Evolutionary conservation across 2,113 vertebrate species (phyloP).

Genomic region (Hyla sarda): DNA sequence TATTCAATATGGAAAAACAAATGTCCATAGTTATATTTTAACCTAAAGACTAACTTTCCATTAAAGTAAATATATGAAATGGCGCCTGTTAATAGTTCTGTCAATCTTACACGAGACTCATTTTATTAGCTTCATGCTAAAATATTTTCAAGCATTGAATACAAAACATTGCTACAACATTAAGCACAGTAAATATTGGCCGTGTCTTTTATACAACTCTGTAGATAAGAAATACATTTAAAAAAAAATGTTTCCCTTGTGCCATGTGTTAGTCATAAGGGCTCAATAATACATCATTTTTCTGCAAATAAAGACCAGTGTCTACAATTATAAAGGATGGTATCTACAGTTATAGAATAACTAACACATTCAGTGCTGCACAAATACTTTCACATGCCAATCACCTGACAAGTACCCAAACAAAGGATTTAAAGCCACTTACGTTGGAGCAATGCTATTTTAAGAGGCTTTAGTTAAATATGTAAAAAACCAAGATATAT

Average conservation of each 20-base stretch:
- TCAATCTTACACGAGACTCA: slow-evolving; percentile 1
- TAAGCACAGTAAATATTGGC: background rate
- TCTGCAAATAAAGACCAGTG: slow-evolving; percentile 9
- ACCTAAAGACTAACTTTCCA: background rate
- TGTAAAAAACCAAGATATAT: background rate
- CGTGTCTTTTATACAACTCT: background rate
- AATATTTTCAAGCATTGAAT: background rate
- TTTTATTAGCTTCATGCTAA: slow-evolving; percentile 4
- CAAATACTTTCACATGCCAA: slow-evolving; percentile 51
- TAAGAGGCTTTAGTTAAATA: slow-evolving; percentile 41
- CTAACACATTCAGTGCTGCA: background rate
- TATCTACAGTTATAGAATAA: slow-evolving; percentile 8
- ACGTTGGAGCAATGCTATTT: slow-evolving; percentile 18
- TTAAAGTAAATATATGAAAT: slow-evolving; percentile 19
- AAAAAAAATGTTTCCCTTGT: background rate
- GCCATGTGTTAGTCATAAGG: background rate
- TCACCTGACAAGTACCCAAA: slow-evolving; percentile 50
- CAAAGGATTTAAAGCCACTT: slow-evolving; percentile 51
- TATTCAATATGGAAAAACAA: too few species aligned
- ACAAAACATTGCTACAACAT: slow-evolving; percentile 4
- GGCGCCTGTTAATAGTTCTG: slow-evolving; percentile 8
- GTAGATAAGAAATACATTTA: background rate
- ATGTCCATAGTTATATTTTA: background rate
- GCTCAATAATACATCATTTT: slow-evolving; percentile 12
- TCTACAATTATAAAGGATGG: slow-evolving; percentile 5